Evolutionary conservation across 2,113 vertebrate genomes (phyloP).

Genomic region (Oreochromis tanganicae): DNA sequence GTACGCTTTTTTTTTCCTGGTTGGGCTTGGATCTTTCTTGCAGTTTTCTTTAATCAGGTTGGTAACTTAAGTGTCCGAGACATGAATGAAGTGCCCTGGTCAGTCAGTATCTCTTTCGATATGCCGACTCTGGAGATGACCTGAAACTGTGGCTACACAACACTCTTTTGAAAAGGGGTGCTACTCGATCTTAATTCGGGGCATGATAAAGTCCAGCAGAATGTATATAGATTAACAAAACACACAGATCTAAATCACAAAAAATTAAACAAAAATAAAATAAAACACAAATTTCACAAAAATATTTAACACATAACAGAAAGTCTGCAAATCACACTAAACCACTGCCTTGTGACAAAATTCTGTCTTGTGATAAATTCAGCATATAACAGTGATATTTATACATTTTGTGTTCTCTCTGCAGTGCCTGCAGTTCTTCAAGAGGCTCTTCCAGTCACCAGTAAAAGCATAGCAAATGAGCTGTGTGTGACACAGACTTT

Average conservation of each 20-base stretch:
- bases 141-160: neutral
- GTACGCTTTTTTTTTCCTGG: neutral
- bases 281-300: neutral
- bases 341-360: neutral
- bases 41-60: neutral
- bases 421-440: conserved; percentile 79
- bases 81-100: neutral
- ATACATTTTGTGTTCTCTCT: neutral
- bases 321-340: neutral
- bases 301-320: neutral
- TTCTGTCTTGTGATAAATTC: neutral
- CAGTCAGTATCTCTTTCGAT: neutral
- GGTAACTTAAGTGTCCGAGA: neutral
- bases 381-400: neutral
- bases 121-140: neutral
- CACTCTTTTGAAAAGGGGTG: neutral
- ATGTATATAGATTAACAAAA: neutral
- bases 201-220: neutral
- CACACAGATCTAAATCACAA: neutral
- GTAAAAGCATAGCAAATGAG: conserved; percentile 52
- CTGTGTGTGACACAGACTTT: conserved; percentile 64
- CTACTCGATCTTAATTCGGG: neutral
- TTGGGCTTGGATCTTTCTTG: neutral
- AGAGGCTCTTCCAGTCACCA: conserved; percentile 68
- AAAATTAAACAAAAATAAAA: neutral